Evolutionary conservation across 2,113 vertebrate genomes (phyloP).

Genomic region (Tapirus terrestris): DNA sequence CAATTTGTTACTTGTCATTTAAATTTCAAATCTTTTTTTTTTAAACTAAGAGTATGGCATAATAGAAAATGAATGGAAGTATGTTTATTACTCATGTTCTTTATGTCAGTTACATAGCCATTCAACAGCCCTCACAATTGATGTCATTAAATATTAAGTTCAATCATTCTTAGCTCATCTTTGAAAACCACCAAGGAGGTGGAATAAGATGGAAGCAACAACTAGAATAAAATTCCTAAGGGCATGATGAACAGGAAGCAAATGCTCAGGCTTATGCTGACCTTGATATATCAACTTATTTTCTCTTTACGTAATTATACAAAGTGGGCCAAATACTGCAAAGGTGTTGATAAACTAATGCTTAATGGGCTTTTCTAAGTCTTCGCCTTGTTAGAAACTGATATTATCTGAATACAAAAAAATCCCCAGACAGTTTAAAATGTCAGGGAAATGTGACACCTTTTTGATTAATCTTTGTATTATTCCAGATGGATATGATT

Average conservation of each 20-base stretch:
- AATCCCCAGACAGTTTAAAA: neutral
- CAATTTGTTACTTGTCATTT: conserved; percentile 83
- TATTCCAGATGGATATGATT: neutral
- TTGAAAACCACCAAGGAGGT: neutral
- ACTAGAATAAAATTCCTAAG: neutral
- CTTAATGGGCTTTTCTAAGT: neutral
- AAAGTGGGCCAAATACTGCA: neutral
- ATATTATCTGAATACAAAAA: neutral
- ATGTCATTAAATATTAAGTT: conserved; percentile 50
- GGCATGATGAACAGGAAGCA: neutral
- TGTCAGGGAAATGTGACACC: neutral
- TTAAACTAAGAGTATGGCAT: neutral
- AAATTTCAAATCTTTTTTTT: conserved; percentile 75
- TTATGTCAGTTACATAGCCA: conserved; percentile 72
- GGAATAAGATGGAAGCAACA: neutral
- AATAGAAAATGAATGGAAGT: conserved; percentile 48
- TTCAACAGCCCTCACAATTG: conserved; percentile 59
- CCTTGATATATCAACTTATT: neutral
- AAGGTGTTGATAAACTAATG: neutral
- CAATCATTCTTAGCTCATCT: conserved; percentile 13
- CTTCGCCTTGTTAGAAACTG: neutral
- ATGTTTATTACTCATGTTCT: conserved; percentile 55
- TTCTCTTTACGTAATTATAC: neutral
- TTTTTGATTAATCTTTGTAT: neutral
- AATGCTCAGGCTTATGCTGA: neutral